Conservation (phyloP, 2,888 invertebrate species). For the Diaperis boleti region DNA sequence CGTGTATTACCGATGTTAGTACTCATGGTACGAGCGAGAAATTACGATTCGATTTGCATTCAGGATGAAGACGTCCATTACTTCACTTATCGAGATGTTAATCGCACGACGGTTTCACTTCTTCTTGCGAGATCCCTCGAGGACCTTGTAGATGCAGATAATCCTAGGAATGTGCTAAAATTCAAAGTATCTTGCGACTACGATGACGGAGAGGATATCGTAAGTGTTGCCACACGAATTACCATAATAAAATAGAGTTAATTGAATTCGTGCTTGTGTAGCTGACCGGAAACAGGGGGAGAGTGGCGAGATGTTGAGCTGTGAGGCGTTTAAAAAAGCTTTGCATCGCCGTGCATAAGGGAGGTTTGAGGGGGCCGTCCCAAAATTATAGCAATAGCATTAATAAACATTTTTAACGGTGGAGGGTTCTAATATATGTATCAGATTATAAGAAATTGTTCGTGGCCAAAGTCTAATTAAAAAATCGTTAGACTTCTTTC, state of each 20-base stretch:
- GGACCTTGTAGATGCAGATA: slow-evolving; percentile 83
- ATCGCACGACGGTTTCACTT: slow-evolving; percentile 82
- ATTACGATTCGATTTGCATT: no score
- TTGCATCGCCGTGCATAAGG: no score
- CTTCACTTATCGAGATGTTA: slow-evolving; percentile 81
- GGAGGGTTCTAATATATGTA: no score
- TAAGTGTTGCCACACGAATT: slow-evolving; percentile 59
- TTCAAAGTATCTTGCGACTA: slow-evolving; percentile 84
- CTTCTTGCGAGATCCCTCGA: slow-evolving; percentile 83
- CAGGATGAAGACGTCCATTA: slow-evolving; percentile 79
- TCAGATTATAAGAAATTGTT: no score
- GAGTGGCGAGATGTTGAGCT: not conserved
- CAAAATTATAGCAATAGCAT: no score
- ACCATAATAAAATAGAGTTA: not conserved
- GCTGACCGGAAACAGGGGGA: slow-evolving; percentile 1
- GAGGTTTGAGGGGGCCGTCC: no score
- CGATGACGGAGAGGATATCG: slow-evolving; percentile 76
- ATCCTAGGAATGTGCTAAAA: slow-evolving; percentile 85
- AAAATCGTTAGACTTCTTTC: no score
- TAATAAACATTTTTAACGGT: no score
- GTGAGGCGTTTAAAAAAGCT: no score
- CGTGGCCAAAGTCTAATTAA: no score
- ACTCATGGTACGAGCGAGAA: not conserved
- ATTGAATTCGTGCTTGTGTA: slow-evolving; percentile 19
- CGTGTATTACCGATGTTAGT: no score